These are phyloP conservation scores for Thryonomys swinderianus DNA, from an alignment of 2,113 vertebrate genomes.

Conservation along the genomic window DNA sequence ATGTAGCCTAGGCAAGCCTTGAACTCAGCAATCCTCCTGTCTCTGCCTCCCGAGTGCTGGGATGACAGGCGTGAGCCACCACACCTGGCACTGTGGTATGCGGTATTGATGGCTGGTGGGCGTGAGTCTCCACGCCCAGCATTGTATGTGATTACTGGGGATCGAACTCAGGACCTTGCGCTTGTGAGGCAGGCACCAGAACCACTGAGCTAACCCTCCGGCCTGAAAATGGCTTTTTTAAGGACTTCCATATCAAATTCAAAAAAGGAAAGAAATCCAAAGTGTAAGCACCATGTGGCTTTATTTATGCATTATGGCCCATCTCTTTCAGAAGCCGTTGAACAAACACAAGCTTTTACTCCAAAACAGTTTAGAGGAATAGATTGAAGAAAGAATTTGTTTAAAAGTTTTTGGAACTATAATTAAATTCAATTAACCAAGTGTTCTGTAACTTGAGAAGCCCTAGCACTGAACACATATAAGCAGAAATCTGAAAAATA, in stretches of 20 bases:
- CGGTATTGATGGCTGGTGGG: no score
- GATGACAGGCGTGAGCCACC: no score
- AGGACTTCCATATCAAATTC: not conserved
- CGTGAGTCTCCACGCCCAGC: no score
- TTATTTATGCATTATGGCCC: not conserved
- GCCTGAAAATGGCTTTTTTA: no score
- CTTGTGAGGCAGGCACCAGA: no score
- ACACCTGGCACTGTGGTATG: no score
- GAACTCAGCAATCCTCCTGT: no score
- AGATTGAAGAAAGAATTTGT: slow-evolving; percentile 27
- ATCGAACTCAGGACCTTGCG: no score
- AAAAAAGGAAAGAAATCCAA: slow-evolving; percentile 23
- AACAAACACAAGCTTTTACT: slow-evolving; percentile 21
- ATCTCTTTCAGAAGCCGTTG: not conserved
- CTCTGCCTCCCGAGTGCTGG: no score
- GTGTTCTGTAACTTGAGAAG: slow-evolving; percentile 38
- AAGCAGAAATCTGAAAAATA: slow-evolving; percentile 8
- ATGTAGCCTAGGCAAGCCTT: no score
- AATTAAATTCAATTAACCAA: slow-evolving; percentile 16
- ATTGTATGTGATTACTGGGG: no score
- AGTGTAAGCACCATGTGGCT: not conserved
- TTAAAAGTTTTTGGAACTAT: not conserved
- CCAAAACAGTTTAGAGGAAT: slow-evolving; percentile 8
- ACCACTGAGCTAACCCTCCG: no score
- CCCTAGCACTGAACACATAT: not conserved